phyloP scores from a whole-genome alignment of 1,140 invertebrate genomes.

The Bombus confusus region DNA sequence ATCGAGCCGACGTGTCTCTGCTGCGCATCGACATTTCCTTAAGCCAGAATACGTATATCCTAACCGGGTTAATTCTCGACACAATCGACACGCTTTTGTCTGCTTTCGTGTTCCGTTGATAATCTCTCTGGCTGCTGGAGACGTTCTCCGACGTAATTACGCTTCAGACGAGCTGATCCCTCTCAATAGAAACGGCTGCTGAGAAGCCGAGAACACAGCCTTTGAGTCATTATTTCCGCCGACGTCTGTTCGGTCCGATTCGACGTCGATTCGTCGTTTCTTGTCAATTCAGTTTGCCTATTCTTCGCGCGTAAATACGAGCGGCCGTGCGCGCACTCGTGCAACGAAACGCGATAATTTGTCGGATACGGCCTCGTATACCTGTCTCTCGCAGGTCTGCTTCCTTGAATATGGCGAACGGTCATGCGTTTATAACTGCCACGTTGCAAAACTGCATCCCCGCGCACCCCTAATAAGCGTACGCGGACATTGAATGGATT shows the following conservation, averaged over 20 bases:
- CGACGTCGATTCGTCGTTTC: neutral
- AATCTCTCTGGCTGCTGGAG: slow-evolving; percentile 12
- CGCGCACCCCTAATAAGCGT: slow-evolving; percentile 38
- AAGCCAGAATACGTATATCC: slow-evolving; percentile 33
- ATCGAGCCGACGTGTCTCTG: neutral
- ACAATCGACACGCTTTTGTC: slow-evolving; percentile 20
- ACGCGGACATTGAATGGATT: neutral
- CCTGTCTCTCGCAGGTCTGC: slow-evolving; percentile 34
- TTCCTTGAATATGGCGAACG: slow-evolving; percentile 27
- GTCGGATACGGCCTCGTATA: slow-evolving; percentile 8
- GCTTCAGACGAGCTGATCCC: slow-evolving; percentile 42
- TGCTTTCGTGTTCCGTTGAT: neutral
- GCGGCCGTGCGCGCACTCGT: neutral
- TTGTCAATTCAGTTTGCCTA: neutral
- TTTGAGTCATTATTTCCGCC: slow-evolving; percentile 60
- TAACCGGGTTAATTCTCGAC: slow-evolving; percentile 26
- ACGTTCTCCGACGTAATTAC: slow-evolving; percentile 33
- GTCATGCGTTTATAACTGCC: slow-evolving; percentile 11
- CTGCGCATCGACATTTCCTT: slow-evolving; percentile 18
- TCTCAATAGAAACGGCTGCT: slow-evolving; percentile 36
- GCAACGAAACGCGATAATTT: slow-evolving; percentile 38
- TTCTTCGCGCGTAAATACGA: neutral
- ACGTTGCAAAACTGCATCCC: slow-evolving; percentile 48
- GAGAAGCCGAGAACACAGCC: slow-evolving; percentile 28
- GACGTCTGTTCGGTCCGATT: slow-evolving; percentile 4